These are phyloP conservation scores for Coturnix japonica DNA, from an alignment of 2,113 vertebrate genomes.

Conservation along the genomic window DNA sequence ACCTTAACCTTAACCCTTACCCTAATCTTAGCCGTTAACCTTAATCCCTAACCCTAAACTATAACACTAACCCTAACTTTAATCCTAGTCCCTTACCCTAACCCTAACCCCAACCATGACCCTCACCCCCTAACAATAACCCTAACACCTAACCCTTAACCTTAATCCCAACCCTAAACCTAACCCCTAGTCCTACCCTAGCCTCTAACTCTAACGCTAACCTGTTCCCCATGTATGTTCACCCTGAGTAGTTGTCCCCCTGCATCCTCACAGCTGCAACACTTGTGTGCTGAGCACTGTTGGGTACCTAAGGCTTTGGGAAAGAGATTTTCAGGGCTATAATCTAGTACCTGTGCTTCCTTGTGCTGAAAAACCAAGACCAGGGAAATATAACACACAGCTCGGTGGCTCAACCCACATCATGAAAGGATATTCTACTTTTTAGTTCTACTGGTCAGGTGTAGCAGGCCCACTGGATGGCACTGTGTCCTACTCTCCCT, in stretches of 20 bases:
- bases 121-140: too few species aligned
- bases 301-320: neutral
- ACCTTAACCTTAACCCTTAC: too few species aligned
- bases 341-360: neutral
- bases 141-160: too few species aligned
- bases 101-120: too few species aligned
- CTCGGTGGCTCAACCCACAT: neutral
- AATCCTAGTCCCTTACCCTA: too few species aligned
- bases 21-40: too few species aligned
- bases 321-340: neutral
- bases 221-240: neutral
- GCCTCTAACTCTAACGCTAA: too few species aligned
- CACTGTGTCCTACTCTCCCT: neutral
- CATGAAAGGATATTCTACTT: fast-evolving
- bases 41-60: too few species aligned
- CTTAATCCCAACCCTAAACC: too few species aligned
- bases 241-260: neutral
- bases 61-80: too few species aligned
- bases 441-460: neutral
- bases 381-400: neutral
- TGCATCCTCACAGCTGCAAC: neutral
- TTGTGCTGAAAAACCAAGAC: neutral
- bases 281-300: neutral
- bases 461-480: constrained; percentile 28
- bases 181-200: too few species aligned